Base-by-base conservation (phyloP, 2,888 invertebrate species). In the Nymphalis polychloros region DNA sequence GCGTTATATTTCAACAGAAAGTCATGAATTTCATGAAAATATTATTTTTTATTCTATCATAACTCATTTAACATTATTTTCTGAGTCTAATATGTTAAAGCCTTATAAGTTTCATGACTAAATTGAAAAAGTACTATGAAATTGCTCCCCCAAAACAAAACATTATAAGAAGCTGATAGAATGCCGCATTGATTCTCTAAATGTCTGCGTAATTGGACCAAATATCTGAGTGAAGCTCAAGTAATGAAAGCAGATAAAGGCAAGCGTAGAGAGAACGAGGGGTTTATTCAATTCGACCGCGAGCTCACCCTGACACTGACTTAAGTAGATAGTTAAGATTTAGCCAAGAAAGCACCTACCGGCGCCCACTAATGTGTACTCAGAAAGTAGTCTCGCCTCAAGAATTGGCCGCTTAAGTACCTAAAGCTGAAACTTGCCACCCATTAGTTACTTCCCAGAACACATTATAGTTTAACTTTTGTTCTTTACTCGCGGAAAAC, bases 241-340 rank as follows among this genome's bases (percentile, higher is more conserved):
- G 83, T 88, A 88, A 90, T 89, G 88, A 89, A 90, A 87, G 85
- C 82, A 87, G 86, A 88, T 88, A 87, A 89, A 88, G 84, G 82
- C 81, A 83, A 82, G 79, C 78, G 81, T 77, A 76, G 81, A 80
- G 81, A 31, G 80, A 81, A 79, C 83, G 69, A 81, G 84, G 83
- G 84, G 84, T 82, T 89, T 85, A 89, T 89, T 89, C 85, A 86
- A 89, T 89, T 88, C 85, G 77, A 83, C 82, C 81, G 79, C 78
- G 82, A 85, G 84, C 82, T 82, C 80, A 79, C 79, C 81, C 86
- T 87, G 86, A 86, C 87, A 86, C 83, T 84, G 87, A 83, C 85
- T 86, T 88, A 87, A 89, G 88, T 89, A 86, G 86, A 89, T 90
- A 90, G 90, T 89, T 89, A 85, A 88, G 90, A 87, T 88, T 87